A percentile compares a stretch with the other conserved stretches of the same genome.
phyloP scores from a whole-genome alignment of 2,888 invertebrate genomes.

The Megastigmus dorsalis region DNA sequence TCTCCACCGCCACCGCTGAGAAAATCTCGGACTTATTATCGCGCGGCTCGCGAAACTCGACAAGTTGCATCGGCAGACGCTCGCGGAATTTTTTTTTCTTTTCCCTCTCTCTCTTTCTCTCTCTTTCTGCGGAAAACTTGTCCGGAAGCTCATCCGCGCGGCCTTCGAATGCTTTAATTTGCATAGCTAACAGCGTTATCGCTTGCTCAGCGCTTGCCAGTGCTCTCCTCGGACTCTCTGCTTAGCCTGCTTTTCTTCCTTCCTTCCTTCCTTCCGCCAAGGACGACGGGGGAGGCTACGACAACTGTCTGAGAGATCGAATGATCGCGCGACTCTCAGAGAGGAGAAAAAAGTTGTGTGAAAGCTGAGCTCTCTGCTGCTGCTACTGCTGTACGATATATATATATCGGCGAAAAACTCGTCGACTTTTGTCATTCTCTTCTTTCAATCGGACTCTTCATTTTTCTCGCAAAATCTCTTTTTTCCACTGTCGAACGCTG shows the following conservation, averaged over 20 bases:
- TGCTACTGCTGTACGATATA: conserved; percentile 3
- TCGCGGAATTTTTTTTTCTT: too few relatives aligned
- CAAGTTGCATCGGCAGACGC: conserved; percentile 50
- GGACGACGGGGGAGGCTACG: neutral
- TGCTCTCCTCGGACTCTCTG: too few relatives aligned
- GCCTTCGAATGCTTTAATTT: conserved; percentile 63
- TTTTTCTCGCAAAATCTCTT: neutral
- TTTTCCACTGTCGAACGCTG: too few relatives aligned
- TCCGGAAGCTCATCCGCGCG: conserved; percentile 13
- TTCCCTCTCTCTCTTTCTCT: too few relatives aligned
- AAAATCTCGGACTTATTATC: conserved; percentile 43
- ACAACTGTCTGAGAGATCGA: conserved; percentile 6
- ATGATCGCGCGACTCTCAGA: neutral
- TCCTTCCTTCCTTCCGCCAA: conserved; percentile 2
- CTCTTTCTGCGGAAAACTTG: too few relatives aligned
- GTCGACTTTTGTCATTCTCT: neutral
- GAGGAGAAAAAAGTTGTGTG: conserved; percentile 11
- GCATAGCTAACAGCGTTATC: conserved; percentile 63
- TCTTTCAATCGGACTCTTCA: neutral
- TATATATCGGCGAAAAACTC: too few relatives aligned
- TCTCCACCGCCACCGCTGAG: neutral
- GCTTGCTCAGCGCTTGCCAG: conserved; percentile 44
- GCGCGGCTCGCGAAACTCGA: conserved; percentile 6
- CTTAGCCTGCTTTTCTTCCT: conserved; percentile 19
- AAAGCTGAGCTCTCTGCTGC: neutral